Conservation (phyloP, 1,140 invertebrate species). For the Daktulosphaira vitifoliae region DNA sequence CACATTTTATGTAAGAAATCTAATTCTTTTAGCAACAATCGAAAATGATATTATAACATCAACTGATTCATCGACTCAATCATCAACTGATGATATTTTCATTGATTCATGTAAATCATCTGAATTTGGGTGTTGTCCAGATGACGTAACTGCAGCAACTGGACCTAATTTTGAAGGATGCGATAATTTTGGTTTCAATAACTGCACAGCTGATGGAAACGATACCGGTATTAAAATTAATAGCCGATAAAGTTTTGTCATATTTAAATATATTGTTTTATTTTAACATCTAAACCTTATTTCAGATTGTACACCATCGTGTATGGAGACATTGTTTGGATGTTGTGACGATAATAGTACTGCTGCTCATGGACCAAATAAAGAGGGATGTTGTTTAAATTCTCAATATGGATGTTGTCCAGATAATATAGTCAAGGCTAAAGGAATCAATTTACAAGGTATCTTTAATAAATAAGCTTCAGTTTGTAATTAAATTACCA, state of each 20-base stretch:
- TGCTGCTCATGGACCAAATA: constrained; percentile 70
- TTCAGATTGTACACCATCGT: constrained; percentile 60
- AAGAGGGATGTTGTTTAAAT: constrained; percentile 73
- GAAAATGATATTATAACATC: too few relatives aligned
- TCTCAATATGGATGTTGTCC: constrained; percentile 74
- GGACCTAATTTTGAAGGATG: constrained; percentile 55
- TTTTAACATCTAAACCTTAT: too few relatives aligned
- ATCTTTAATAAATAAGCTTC: constrained; percentile 41
- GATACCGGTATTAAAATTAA: constrained; percentile 46
- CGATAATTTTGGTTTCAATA: constrained; percentile 37
- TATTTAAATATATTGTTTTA: too few relatives aligned
- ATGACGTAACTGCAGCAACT: constrained; percentile 52
- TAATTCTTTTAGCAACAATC: too few relatives aligned
- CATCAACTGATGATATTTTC: constrained; percentile 11
- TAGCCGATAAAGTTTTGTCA: too few relatives aligned
- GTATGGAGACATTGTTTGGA: constrained; percentile 64
- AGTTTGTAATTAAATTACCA: constrained; percentile 46
- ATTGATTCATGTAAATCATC: constrained; percentile 1
- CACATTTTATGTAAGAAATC: too few relatives aligned
- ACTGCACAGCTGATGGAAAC: constrained; percentile 49
- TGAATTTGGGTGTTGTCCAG: constrained; percentile 59
- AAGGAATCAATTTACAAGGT: constrained; percentile 68
- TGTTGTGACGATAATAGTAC: constrained; percentile 82
- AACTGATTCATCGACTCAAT: too few relatives aligned
- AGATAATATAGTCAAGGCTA: constrained; percentile 74